A percentile compares a stretch with the other conserved stretches of the same genome.
phyloP scores from a whole-genome alignment of 1,140 invertebrate genomes.

The Pachyrhynchus sulphureomaculatus region DNA sequence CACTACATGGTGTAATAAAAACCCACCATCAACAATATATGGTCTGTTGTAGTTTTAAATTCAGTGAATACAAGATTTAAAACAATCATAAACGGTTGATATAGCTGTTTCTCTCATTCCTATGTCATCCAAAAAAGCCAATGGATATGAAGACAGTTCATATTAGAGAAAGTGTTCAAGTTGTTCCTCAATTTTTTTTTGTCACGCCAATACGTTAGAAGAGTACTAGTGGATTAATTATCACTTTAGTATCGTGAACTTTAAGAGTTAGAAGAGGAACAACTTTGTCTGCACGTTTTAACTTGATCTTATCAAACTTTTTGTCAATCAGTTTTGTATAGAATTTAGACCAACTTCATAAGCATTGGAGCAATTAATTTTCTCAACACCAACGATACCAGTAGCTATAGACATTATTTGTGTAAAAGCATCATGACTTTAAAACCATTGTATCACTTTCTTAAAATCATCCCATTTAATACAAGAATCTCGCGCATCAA shows the following conservation, averaged over 20 bases:
- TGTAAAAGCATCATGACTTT: conserved; percentile 17
- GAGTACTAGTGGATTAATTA: conserved; percentile 3
- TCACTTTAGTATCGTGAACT: neutral
- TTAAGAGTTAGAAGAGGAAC: conserved; percentile 8
- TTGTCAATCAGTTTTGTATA: neutral
- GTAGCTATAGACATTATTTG: conserved; percentile 13
- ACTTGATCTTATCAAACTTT: neutral
- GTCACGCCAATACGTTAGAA: conserved; percentile 2
- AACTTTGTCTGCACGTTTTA: neutral
- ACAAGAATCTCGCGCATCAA: conserved; percentile 11
- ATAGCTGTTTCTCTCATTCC: neutral
- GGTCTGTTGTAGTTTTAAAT: too few species aligned
- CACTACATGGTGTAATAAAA: neutral
- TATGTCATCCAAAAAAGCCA: conserved; percentile 5
- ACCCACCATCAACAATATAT: conserved; percentile 8
- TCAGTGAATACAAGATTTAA: too few species aligned
- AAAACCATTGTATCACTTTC: conserved; percentile 2
- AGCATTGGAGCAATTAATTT: conserved; percentile 2
- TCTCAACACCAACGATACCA: conserved; percentile 11
- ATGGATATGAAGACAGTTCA: conserved; percentile 9
- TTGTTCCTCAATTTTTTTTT: conserved; percentile 10
- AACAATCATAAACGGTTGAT: neutral
- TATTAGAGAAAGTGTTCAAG: conserved; percentile 18
- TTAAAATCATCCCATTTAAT: conserved; percentile 12
- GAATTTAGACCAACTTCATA: conserved; percentile 13